Conservation (phyloP, 1,140 invertebrate species). For the Neodiprion pinetum region DNA sequence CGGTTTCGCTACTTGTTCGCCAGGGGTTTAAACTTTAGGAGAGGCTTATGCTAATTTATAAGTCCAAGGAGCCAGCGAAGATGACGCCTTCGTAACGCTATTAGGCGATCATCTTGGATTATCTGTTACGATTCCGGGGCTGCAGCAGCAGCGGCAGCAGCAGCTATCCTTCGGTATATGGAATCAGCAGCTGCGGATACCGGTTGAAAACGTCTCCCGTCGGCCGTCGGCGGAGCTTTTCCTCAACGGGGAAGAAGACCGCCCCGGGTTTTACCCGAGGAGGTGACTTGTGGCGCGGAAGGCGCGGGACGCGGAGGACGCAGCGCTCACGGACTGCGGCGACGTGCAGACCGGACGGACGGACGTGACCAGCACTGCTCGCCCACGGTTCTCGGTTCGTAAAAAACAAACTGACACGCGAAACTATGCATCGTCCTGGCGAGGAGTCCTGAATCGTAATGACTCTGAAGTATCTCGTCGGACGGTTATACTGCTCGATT, state of each 20-base stretch:
- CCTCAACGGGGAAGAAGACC: neutral
- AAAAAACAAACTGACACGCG: constrained; percentile 34
- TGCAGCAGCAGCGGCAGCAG: too few relatives aligned
- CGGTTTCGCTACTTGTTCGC: constrained; percentile 1
- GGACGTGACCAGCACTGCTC: constrained; percentile 1
- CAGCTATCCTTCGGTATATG: too few relatives aligned
- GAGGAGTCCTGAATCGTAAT: constrained; percentile 44
- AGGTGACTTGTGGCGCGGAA: constrained; percentile 33
- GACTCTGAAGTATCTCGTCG: constrained; percentile 3
- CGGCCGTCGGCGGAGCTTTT: neutral
- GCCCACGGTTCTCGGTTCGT: constrained; percentile 6
- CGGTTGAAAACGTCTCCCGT: neutral
- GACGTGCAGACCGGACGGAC: constrained; percentile 24
- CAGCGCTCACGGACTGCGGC: constrained; percentile 37
- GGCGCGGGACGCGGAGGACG: constrained; percentile 33
- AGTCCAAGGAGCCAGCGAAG: neutral
- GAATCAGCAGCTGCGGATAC: too few relatives aligned
- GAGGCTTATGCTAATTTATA: neutral
- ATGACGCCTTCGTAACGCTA: constrained; percentile 4
- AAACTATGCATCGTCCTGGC: constrained; percentile 43
- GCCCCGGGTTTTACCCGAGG: neutral
- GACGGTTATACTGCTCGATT: too few relatives aligned
- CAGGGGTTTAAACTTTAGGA: neutral
- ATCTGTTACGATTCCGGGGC: neutral
- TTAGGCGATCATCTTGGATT: constrained; percentile 7